Base-by-base conservation (phyloP, 1,140 invertebrate genomes). In the Drosophila chauvacae region DNA sequence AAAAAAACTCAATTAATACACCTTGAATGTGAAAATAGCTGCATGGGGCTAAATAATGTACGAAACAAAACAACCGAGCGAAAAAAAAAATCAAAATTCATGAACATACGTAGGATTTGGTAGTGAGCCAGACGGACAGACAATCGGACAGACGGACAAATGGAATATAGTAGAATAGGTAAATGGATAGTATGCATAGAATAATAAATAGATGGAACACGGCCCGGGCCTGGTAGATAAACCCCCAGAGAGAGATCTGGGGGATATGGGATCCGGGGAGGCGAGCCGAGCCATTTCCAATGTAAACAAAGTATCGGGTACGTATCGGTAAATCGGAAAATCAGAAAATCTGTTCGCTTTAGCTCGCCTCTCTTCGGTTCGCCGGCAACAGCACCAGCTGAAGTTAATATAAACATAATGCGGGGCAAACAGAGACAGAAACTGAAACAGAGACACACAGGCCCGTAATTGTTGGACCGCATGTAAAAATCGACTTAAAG, bases 151-250 rank as follows among this genome's bases (percentile, higher is more conserved):
- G n/a, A 53, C 33, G 35, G 64, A 59, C 39, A 20, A 28, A 51
- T 51, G 65, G 59, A 77, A 64, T 56, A 80, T 47, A 74, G 78
- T 71, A 68, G 66, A 69, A 71, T 66, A 81, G 75, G 41, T 81
- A 81, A 81, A 86, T 86, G 75, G 65, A 82, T 87, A 82, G 75
- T 87, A 87, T 88, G 83, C 80, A 83, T 88, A 74, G 84, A 87
- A 87, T 87, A 88, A 87, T 88, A 87, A 87, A 87, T 87, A 83
- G 42, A 80, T 76, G 62, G 58, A 77, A 50, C 48, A 78, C n/a
- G 41, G 56, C 60, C 44, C 51, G 37, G 62, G 60, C 42, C 59
- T 44, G 50, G 50, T 59, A 69, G 56, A 74, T 51, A 61, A 66
- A 58, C 18, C 44, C 57, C 61, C 44, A 62, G 9, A 53, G 66